A percentile compares a stretch with the other conserved stretches of the same genome.
phyloP scores from a whole-genome alignment of 92 coral and sea anemone genomes.

The Epizoanthus ramosus region DNA sequence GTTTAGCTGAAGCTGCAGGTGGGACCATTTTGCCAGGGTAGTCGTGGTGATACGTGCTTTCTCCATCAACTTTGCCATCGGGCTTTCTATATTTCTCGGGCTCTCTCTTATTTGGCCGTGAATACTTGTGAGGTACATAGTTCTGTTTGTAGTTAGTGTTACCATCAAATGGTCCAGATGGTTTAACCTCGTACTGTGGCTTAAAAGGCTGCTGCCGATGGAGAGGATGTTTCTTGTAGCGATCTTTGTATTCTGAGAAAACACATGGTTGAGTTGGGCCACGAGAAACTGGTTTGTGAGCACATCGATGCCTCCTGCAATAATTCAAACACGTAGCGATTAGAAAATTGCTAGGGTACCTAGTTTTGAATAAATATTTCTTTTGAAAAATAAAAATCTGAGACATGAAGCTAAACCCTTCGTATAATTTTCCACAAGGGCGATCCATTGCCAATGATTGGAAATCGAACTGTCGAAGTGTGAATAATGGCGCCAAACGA shows the following conservation, averaged over 20 bases:
- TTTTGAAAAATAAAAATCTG: background rate
- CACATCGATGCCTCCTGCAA: conserved; percentile 96
- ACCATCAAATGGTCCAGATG: conserved; percentile 88
- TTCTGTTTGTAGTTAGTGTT: conserved; percentile 80
- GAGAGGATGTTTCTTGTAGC: conserved; percentile 82
- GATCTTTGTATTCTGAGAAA: conserved; percentile 94
- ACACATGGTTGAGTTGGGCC: conserved; percentile 82
- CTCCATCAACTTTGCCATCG: conserved; percentile 82
- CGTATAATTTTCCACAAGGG: background rate
- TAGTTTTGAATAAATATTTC: conserved; percentile 3
- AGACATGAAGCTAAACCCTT: background rate
- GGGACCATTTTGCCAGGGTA: conserved; percentile 79
- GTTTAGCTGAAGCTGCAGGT: conserved; percentile 93
- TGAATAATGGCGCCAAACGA: conserved; percentile 8
- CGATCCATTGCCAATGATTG: background rate
- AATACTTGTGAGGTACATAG: conserved; percentile 78
- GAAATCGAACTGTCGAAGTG: background rate
- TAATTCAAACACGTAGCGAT: background rate
- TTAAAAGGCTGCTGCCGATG: conserved; percentile 85
- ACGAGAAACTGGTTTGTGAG: conserved; percentile 85
- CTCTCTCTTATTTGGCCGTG: conserved; percentile 87
- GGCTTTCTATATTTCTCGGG: conserved; percentile 79
- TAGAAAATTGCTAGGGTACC: background rate
- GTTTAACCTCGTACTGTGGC: conserved; percentile 85
- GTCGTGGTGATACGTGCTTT: conserved; percentile 88